Conservation (phyloP, 2,888 invertebrate species). For the Palloptera scutellata region DNA sequence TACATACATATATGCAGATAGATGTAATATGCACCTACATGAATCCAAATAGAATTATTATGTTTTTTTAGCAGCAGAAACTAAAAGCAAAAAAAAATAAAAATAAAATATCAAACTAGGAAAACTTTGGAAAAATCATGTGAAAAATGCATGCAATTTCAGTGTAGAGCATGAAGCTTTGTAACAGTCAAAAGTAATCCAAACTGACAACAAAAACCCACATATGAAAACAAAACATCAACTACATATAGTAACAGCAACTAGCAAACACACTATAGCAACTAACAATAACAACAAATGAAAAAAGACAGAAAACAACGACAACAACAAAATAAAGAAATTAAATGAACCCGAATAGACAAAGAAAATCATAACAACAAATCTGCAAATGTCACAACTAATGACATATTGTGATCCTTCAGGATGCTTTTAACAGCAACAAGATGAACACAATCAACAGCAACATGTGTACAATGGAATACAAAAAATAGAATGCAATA, state of each 20-base stretch:
- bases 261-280: not conserved
- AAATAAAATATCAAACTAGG: conserved; percentile 3
- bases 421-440: conserved; percentile 22
- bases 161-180: not conserved
- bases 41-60: too few relatives aligned
- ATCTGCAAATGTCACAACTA: conserved; percentile 33
- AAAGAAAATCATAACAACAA: conserved; percentile 21
- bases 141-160: conserved; percentile 3
- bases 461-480: not conserved
- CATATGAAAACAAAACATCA: conserved; percentile 4
- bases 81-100: not conserved
- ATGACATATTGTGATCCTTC: conserved; percentile 32
- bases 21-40: too few relatives aligned
- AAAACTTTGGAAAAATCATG: not conserved
- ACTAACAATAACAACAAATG: not conserved
- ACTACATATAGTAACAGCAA: not conserved
- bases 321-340: conserved; percentile 1
- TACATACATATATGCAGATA: too few relatives aligned
- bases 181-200: conserved; percentile 24
- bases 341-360: not conserved
- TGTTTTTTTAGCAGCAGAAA: not conserved
- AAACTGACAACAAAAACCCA: conserved; percentile 13
- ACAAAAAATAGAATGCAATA: not conserved
- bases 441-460: not conserved
- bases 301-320: not conserved